A percentile compares a stretch with the other conserved stretches of the same genome.
These are phyloP conservation scores for Gastrophysa polygoni DNA, from an alignment of 2,888 invertebrate genomes.

Conservation along the genomic window DNA sequence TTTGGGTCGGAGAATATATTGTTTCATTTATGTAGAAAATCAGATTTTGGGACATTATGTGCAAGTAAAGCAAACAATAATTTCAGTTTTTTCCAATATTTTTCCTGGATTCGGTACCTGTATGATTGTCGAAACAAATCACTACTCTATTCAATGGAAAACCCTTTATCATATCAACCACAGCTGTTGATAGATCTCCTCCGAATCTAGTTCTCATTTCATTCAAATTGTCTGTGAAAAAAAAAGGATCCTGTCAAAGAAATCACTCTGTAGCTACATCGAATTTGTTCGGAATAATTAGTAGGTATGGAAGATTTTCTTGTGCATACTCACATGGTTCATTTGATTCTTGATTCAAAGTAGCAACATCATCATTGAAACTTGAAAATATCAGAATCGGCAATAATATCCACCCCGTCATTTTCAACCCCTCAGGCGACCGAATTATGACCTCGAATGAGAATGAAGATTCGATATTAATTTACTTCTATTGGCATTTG, in stretches of 20 bases:
- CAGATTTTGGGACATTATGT: too few species aligned
- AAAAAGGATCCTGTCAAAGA: too few species aligned
- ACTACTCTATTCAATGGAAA: slow-evolving; percentile 50
- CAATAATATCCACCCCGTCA: not conserved
- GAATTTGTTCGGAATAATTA: not conserved
- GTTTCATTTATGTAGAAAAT: too few species aligned
- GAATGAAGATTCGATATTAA: not conserved
- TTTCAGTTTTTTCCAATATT: too few species aligned
- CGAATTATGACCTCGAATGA: not conserved
- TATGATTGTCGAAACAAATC: slow-evolving; percentile 50
- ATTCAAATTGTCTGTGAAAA: slow-evolving; percentile 33
- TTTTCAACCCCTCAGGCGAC: not conserved
- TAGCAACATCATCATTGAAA: not conserved
- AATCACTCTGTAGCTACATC: too few species aligned
- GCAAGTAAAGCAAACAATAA: too few species aligned
- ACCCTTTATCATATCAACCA: slow-evolving; percentile 50
- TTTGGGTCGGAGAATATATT: too few species aligned
- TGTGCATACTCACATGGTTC: not conserved
- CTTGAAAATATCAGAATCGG: not conserved
- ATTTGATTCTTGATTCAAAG: not conserved
- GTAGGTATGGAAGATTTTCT: too few species aligned
- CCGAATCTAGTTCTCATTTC: slow-evolving; percentile 43
- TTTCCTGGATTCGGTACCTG: slow-evolving; percentile 43
- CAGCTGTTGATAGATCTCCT: slow-evolving; percentile 52
- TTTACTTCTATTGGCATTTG: not conserved